Evolutionary conservation across 53 echinoderm and acorn worm species (phyloP).

Genomic region (Henricia sp.): DNA sequence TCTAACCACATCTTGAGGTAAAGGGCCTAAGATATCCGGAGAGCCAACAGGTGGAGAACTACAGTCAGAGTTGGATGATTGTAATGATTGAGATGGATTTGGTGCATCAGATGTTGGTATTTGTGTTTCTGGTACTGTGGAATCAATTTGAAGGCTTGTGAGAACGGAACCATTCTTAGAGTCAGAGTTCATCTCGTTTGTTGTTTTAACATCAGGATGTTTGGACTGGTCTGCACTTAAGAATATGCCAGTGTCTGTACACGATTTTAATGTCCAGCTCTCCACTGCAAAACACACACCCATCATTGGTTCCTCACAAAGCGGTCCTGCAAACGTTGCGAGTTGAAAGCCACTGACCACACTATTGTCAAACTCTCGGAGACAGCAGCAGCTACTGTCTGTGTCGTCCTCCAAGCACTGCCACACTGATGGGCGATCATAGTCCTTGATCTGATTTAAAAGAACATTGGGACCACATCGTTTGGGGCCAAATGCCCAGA

Average conservation of each 20-base stretch:
- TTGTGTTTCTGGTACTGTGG: too few species aligned
- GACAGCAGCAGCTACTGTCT: neutral
- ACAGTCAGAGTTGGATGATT: too few species aligned
- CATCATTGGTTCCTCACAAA: slow-evolving; percentile 99
- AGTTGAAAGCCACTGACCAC: slow-evolving; percentile 95
- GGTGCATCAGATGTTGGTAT: slow-evolving; percentile 18
- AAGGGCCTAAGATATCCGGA: slow-evolving; percentile 21
- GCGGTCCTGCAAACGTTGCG: slow-evolving; percentile 93
- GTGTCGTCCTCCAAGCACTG: slow-evolving; percentile 66
- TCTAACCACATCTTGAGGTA: slow-evolving; percentile 26
- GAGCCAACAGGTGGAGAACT: slow-evolving; percentile 49
- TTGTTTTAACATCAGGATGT: neutral
- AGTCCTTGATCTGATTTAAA: slow-evolving; percentile 79
- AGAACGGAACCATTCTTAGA: slow-evolving; percentile 26
- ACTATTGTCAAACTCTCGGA: slow-evolving; percentile 87
- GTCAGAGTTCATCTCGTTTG: too few species aligned
- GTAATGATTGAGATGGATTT: too few species aligned
- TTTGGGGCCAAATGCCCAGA: slow-evolving; percentile 97
- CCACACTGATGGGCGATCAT: slow-evolving; percentile 83
- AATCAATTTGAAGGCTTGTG: neutral
- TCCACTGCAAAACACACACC: slow-evolving; percentile 86
- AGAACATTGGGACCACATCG: slow-evolving; percentile 92
- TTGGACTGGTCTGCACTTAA: neutral
- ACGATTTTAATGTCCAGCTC: slow-evolving; percentile 75
- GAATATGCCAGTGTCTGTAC: neutral